Evolutionary conservation across 2,888 invertebrate genomes (phyloP).

Genomic region (Archaeoteleia sp.): DNA sequence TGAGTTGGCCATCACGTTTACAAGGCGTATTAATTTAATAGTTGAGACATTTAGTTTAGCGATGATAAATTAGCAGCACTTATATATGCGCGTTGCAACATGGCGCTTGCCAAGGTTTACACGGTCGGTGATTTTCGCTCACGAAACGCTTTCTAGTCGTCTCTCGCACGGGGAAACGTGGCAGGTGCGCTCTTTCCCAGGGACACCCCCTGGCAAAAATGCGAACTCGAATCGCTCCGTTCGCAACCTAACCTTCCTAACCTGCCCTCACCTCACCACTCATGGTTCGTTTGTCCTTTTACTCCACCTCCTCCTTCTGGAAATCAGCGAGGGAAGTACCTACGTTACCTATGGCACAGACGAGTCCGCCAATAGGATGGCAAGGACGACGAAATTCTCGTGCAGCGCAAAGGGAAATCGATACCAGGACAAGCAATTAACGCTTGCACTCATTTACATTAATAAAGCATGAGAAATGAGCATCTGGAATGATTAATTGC

Average conservation of each 20-base stretch:
- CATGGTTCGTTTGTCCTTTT: constrained; percentile 55
- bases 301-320: constrained; percentile 54
- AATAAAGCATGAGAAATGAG: constrained; percentile 19
- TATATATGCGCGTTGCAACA: constrained; percentile 45
- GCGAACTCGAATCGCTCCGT: constrained; percentile 63
- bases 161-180: constrained; percentile 63
- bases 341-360: constrained; percentile 51
- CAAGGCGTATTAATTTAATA: too few species aligned
- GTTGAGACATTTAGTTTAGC: too few species aligned
- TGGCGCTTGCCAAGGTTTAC: constrained; percentile 49
- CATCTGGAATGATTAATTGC: constrained; percentile 16
- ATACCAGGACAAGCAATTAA: constrained; percentile 52
- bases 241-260: constrained; percentile 55
- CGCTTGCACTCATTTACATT: constrained; percentile 44
- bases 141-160: constrained; percentile 52
- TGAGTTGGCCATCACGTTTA: too few species aligned
- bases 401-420: constrained; percentile 52
- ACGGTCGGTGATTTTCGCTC: constrained; percentile 53
- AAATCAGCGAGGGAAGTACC: constrained; percentile 56
- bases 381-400: constrained; percentile 54
- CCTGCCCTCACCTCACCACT: constrained; percentile 50
- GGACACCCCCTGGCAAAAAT: constrained; percentile 69
- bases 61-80: constrained; percentile 13
- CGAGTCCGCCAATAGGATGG: constrained; percentile 53
- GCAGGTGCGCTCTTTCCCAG: constrained; percentile 71